Evolutionary conservation across 2,888 invertebrate species (phyloP), one percentile per base, ranked within the genome.

Genomic region (Diaprepes abbreviatus): DNA sequence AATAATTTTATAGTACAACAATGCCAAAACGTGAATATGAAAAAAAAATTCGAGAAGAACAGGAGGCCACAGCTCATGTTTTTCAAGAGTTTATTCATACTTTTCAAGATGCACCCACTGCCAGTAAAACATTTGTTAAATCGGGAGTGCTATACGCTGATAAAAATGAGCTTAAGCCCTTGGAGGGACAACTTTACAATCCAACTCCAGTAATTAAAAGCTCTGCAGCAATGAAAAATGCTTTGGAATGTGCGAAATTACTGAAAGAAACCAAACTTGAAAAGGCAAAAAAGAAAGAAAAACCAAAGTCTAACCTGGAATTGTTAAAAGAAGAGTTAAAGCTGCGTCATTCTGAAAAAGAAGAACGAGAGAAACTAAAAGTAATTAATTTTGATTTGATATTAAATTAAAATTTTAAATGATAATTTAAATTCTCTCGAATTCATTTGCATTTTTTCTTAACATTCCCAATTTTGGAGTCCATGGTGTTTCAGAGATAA

Each of bases 1-100:
- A n/a, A 24, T 24, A 24, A 24, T 24, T 24, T 38, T 40, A 2
- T 38, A 57, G 57, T n/a, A n/a, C 16, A 40, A 36, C 21, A 57
- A 69, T 73, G 72, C 70, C 72, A 0, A 76, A 73, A 66, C 72
- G 74, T 10, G 72, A 72, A 14, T 72, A 70, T 48, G 75, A 76
- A 55, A 57, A 66, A 24, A 80, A 77, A 71, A 59, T 70, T 72
- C 93, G 93, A 81, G 93, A 94, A 80, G 94, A 95, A 79, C 93
- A 94, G 79, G 93, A 93, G 84, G 95, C 93, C 4, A 93, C 94
- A 0, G 95, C 95, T 70, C 91, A 93, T 85, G 94, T 93, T 0
- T 97, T 96, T 83, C 93, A 97, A 86, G 97, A 98, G 83, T 98
- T 97, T 88, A 95, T 98, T 58, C 94, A 95, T 74, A 95, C 96